phyloP scores from a whole-genome alignment of 2,888 invertebrate genomes.

The Thera britannica region DNA sequence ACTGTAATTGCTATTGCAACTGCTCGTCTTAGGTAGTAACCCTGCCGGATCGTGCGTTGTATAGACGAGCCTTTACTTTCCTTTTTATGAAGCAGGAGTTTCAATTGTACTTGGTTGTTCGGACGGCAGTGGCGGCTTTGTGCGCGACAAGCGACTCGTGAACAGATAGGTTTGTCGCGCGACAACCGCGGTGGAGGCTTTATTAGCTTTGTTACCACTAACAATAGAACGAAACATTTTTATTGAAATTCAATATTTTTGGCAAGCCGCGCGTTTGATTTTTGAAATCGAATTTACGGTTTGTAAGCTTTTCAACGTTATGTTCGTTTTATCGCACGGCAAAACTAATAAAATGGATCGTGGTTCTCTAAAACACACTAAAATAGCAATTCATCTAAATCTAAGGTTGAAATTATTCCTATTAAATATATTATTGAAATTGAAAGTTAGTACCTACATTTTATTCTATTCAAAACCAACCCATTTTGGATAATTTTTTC shows the following conservation, averaged over 20 bases:
- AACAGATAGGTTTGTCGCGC: constrained; percentile 34
- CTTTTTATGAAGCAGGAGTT: constrained; percentile 25
- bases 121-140: constrained; percentile 20
- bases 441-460: no score
- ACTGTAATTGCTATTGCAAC: no score
- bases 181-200: constrained; percentile 25
- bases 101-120: constrained; percentile 22
- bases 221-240: constrained; percentile 24
- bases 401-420: no score
- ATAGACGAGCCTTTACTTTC: constrained; percentile 5
- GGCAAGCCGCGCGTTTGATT: constrained; percentile 11
- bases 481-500: no score
- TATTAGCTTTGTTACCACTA: constrained; percentile 32
- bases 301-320: not conserved
- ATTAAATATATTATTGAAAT: no score
- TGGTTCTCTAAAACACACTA: no score
- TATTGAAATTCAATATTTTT: constrained; percentile 24
- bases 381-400: no score
- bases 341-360: no score
- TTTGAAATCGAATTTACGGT: not conserved
- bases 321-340: not conserved
- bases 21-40: no score
- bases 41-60: not conserved
- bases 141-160: constrained; percentile 28
- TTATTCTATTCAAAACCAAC: no score